Conservation (phyloP, 1,140 invertebrate genomes). For the Marisa cornuarietis region DNA sequence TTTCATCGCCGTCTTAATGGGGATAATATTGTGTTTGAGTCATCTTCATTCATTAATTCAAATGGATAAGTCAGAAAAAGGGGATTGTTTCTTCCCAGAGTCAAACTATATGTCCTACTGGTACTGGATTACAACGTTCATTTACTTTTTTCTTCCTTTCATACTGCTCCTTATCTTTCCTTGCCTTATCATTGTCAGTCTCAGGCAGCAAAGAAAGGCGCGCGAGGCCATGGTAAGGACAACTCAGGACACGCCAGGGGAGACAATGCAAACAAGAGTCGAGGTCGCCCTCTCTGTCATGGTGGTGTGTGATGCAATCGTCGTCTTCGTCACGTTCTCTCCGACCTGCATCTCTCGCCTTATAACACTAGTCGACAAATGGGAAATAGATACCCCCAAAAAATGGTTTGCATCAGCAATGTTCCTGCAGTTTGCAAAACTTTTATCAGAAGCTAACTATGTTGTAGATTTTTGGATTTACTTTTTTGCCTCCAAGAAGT, state of each 20-base stretch:
- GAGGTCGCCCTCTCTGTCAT: slow-evolving; percentile 25
- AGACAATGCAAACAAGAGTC: neutral
- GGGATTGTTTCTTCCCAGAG: neutral
- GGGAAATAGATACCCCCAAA: neutral
- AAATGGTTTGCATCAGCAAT: neutral
- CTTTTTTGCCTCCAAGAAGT: slow-evolving; percentile 28
- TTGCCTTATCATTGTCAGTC: slow-evolving; percentile 20
- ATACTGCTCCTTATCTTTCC: slow-evolving; percentile 15
- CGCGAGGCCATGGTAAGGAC: neutral
- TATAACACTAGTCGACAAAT: no score
- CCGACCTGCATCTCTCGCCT: neutral
- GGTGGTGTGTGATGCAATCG: slow-evolving; percentile 24
- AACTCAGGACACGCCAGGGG: no score
- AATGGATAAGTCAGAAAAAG: slow-evolving; percentile 3
- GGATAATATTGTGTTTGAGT: slow-evolving; percentile 4
- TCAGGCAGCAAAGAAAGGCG: neutral
- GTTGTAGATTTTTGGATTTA: slow-evolving; percentile 39
- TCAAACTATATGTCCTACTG: neutral
- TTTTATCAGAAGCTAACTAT: slow-evolving; percentile 30
- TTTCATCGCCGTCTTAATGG: slow-evolving; percentile 24
- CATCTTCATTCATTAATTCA: slow-evolving; percentile 10
- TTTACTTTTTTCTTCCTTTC: slow-evolving; percentile 22
- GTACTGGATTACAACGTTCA: slow-evolving; percentile 16
- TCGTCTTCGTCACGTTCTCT: slow-evolving; percentile 22
- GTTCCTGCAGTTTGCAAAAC: slow-evolving; percentile 13